Conservation (phyloP, 1,140 invertebrate genomes). For the Pectinophora gossypiella region DNA sequence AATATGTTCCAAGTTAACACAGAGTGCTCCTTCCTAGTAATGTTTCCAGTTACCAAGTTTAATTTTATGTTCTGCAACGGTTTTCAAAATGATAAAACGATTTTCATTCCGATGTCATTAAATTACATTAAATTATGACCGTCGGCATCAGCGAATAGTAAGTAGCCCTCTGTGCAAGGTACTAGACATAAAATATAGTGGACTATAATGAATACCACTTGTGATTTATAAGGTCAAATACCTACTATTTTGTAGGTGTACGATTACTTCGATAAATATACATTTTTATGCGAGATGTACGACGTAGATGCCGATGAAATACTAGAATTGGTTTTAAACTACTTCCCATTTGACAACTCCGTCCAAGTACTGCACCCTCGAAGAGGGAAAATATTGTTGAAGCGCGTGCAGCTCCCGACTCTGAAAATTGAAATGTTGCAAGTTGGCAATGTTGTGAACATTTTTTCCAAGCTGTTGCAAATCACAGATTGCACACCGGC, state of each 20-base stretch:
- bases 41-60: no score
- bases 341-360: constrained; percentile 63
- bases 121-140: no score
- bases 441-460: constrained; percentile 61
- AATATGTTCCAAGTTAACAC: no score
- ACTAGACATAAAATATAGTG: no score
- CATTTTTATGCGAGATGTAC: constrained; percentile 66
- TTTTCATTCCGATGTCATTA: no score
- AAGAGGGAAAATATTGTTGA: constrained; percentile 48
- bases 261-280: constrained; percentile 66
- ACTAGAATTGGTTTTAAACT: constrained; percentile 47
- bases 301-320: constrained; percentile 50
- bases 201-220: no score
- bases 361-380: constrained; percentile 55
- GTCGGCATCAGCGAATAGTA: no score
- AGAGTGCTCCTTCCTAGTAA: no score
- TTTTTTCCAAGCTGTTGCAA: constrained; percentile 56
- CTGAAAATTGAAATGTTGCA: constrained; percentile 55
- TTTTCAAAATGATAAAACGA: no score
- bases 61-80: no score
- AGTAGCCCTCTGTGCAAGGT: no score
- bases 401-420: constrained; percentile 45
- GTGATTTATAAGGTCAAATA: no score
- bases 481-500: constrained; percentile 53
- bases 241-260: constrained; percentile 34